Evolutionary conservation across 1,140 invertebrate genomes (phyloP).

Genomic region (Homarus americanus): DNA sequence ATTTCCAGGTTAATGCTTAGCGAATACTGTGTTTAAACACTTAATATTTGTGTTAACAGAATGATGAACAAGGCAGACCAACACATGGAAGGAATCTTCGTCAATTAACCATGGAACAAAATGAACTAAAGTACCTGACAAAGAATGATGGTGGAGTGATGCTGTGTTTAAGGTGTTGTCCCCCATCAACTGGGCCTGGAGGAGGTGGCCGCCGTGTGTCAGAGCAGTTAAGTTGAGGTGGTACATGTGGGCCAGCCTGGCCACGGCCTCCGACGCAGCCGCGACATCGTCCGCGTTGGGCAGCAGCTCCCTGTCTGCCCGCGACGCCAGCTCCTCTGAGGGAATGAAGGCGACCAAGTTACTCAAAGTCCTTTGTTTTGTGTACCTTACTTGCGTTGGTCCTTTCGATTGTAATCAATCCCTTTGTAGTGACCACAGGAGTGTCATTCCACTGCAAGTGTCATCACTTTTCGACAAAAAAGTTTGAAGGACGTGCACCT

Average conservation of each 20-base stretch:
- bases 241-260: slow-evolving; percentile 45
- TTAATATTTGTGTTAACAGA: too few relatives aligned
- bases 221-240: slow-evolving; percentile 20
- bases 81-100: too few relatives aligned
- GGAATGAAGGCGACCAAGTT: too few relatives aligned
- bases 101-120: too few relatives aligned
- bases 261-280: slow-evolving; percentile 43
- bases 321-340: slow-evolving; percentile 22
- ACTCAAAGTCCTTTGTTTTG: too few relatives aligned
- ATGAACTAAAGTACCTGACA: slow-evolving; percentile 49
- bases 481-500: not conserved
- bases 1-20: too few relatives aligned
- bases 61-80: too few relatives aligned
- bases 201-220: not conserved
- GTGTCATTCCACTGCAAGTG: not conserved
- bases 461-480: not conserved
- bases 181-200: not conserved
- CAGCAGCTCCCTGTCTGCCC: slow-evolving; percentile 40
- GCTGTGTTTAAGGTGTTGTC: not conserved
- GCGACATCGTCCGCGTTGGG: slow-evolving; percentile 45
- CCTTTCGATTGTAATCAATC: not conserved
- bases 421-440: not conserved
- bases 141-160: not conserved
- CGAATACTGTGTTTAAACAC: too few relatives aligned
- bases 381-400: not conserved